Evolutionary conservation across 2,113 vertebrate genomes (phyloP).

Genomic region (Sinocyclocheilus maitianheensis): DNA sequence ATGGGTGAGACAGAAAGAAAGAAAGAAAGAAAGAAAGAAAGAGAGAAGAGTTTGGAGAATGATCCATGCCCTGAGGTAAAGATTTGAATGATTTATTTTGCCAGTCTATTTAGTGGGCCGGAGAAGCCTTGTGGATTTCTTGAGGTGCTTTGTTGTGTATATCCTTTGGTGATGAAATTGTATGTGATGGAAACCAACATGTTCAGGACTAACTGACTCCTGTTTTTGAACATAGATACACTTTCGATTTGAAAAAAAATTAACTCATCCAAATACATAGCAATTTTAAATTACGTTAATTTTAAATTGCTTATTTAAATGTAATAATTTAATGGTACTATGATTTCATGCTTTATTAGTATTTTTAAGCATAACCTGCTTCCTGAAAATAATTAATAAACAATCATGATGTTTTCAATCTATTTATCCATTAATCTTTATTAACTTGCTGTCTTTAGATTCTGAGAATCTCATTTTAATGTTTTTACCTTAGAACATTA

Average conservation of each 20-base stretch:
- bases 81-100: constrained; percentile 52
- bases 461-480: neutral
- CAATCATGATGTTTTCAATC: neutral
- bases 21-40: constrained; percentile 29
- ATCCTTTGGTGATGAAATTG: constrained; percentile 18
- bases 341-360: too few relatives aligned
- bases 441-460: neutral
- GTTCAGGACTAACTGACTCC: neutral
- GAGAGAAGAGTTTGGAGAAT: constrained; percentile 44
- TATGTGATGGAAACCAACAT: neutral
- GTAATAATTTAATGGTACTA: too few relatives aligned
- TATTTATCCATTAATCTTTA: neutral
- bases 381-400: neutral
- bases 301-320: too few relatives aligned
- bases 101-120: constrained; percentile 24
- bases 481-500: neutral
- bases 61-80: constrained; percentile 52
- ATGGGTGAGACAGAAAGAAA: constrained; percentile 44
- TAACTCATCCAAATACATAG: too few relatives aligned
- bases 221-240: neutral
- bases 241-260: neutral
- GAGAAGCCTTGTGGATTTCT: constrained; percentile 17
- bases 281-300: too few relatives aligned
- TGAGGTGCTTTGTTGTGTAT: constrained; percentile 19
- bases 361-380: neutral